Conservation (phyloP, 1,140 invertebrate species). For the Halictus rubicundus region DNA sequence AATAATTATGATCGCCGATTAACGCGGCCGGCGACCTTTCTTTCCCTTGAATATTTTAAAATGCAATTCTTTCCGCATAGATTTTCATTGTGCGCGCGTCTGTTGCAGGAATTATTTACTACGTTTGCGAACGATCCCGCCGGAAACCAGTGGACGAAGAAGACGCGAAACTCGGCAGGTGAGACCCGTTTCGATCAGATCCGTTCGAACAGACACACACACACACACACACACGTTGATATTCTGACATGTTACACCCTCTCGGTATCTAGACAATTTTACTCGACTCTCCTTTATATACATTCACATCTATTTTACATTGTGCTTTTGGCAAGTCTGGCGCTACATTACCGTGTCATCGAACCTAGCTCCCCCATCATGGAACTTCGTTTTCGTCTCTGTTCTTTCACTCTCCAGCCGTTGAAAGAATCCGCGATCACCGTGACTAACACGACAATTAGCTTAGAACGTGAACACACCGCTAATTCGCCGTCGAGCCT, state of each 20-base stretch:
- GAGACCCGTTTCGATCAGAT: constrained; percentile 63
- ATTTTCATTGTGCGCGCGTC: constrained; percentile 15
- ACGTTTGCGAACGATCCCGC: constrained; percentile 85
- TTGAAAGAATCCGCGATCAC: constrained; percentile 9
- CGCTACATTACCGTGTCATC: constrained; percentile 75
- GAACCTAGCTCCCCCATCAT: constrained; percentile 59
- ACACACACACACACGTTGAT: constrained; percentile 10
- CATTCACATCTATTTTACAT: constrained; percentile 61
- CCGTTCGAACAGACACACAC: background rate
- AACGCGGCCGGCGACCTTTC: background rate
- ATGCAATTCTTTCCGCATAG: too few relatives aligned
- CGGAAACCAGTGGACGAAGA: constrained; percentile 87
- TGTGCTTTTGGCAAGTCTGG: constrained; percentile 80
- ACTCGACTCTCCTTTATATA: constrained; percentile 47
- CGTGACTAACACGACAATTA: constrained; percentile 30
- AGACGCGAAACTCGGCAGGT: constrained; percentile 91
- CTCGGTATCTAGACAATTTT: constrained; percentile 40
- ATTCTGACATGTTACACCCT: constrained; percentile 35
- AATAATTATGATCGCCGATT: background rate
- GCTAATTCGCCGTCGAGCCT: background rate
- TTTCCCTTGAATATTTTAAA: background rate
- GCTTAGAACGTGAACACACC: background rate
- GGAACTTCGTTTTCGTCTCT: constrained; percentile 43
- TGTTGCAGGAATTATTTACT: constrained; percentile 85
- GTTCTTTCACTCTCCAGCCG: constrained; percentile 4